A percentile compares a stretch with the other conserved stretches of the same genome.
Evolutionary conservation across 1,140 invertebrate genomes (phyloP).

Genomic region (Microvelia longipes): DNA sequence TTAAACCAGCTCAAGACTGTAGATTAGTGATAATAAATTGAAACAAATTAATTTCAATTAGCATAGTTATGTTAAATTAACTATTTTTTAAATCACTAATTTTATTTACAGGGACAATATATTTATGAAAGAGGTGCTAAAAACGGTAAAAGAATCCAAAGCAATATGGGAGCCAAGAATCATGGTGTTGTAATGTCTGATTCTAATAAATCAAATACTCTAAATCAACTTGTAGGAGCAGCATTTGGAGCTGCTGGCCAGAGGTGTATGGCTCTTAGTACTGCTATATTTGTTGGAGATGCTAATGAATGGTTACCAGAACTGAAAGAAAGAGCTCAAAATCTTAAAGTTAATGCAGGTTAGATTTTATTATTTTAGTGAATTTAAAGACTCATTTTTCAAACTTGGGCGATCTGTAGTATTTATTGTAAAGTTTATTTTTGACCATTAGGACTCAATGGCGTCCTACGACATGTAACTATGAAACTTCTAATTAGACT

Average conservation of each 20-base stretch:
- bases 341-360: slow-evolving; percentile 83
- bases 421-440: no score
- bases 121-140: slow-evolving; percentile 84
- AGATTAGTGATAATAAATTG: no score
- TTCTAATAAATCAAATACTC: slow-evolving; percentile 90
- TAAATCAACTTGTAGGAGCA: slow-evolving; percentile 87
- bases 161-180: slow-evolving; percentile 98
- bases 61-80: no score
- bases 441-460: no score
- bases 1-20: no score
- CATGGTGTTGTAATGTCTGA: slow-evolving; percentile 94
- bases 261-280: slow-evolving; percentile 96
- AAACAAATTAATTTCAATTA: no score
- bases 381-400: no score
- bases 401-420: no score
- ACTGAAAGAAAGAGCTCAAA: slow-evolving; percentile 68
- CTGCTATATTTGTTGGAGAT: slow-evolving; percentile 91
- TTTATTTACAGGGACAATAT: slow-evolving; percentile 60
- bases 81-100: no score
- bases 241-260: slow-evolving; percentile 91
- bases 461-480: no score
- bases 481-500: no score
- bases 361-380: no score
- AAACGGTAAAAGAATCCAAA: slow-evolving; percentile 90
- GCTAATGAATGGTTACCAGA: slow-evolving; percentile 89